Base-by-base conservation (phyloP, 1,140 invertebrate genomes). In the Ridgeia piscesae region DNA sequence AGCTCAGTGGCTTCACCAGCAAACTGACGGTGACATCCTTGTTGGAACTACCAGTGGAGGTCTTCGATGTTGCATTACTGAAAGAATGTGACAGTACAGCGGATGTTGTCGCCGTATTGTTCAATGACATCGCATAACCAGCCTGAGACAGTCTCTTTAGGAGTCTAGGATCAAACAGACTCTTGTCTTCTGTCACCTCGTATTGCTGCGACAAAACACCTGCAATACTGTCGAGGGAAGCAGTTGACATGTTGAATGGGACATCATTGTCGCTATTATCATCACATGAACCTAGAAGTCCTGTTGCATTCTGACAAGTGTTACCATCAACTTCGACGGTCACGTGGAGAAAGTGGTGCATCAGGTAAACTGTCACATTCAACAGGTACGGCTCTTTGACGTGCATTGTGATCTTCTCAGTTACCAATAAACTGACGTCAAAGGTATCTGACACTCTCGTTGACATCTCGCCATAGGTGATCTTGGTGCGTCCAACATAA, bases 261-360 rank as follows among this genome's bases (percentile, higher is more conserved):
- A 88, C 90, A 31, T 92, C 91, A 14, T 93, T 91, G 34, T 50
- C 33, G 42, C 89, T 21, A 88, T 92, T 31, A 35, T 17, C 48
- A 58, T 91, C 91, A 92, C 94, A 94, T 89, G 35, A 77, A n/a
- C 93, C 93, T 91, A 94, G 91, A 27, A 94, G 35, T 34, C 94
- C 94, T 17, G 50, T 89, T 27, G 92, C 92, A 31, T 89, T 33
- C 6, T n/a, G 92, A 35, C 94, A 94, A 11, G 90, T 31, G 9
- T 91, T 42, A 1, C 50, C 33, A 11, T 50, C 88, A 14, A 92
- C 33, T 31, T 92, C 92, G 31, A 93, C 92, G 88, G n/a, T 91
- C 89, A 21, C 88, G 27, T 48, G 58, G 77, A 89, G 92, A 77
- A 34, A 93, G 27, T 90, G 89, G 89, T 35, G 34, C 33, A 77